These are phyloP conservation scores for Myiopsitta monachus DNA, from an alignment of 2,113 vertebrate genomes.

Conservation along the genomic window DNA sequence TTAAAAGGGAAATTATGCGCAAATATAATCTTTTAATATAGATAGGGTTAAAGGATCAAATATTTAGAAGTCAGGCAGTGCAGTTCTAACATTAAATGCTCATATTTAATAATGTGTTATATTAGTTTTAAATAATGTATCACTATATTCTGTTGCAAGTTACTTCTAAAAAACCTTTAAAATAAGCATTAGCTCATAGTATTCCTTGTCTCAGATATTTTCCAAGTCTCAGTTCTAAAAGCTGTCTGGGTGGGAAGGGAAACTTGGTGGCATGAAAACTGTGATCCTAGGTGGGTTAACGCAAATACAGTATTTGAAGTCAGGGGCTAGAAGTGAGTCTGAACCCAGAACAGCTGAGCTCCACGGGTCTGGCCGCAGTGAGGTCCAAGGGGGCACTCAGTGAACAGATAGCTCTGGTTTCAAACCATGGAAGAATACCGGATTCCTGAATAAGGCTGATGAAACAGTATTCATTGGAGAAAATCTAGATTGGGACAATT, in stretches of 20 bases:
- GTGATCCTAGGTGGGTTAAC: background rate
- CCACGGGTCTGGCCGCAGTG: rapidly evolving
- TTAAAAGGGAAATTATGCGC: background rate
- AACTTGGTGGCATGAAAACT: background rate
- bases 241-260: background rate
- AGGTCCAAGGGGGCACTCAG: background rate
- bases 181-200: background rate
- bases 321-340: background rate
- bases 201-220: background rate
- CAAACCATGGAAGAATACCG: no score
- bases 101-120: background rate
- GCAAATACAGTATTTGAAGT: rapidly evolving
- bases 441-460: background rate
- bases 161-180: background rate
- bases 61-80: background rate
- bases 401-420: background rate
- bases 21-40: background rate
- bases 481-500: background rate
- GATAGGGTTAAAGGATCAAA: background rate
- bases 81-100: background rate
- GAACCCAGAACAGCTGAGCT: no score
- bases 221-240: background rate
- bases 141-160: background rate
- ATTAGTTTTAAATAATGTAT: background rate
- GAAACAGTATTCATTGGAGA: background rate